A percentile compares a stretch with the other conserved stretches of the same genome.
phyloP scores from a whole-genome alignment of 2,113 vertebrate genomes.

The Rhipidura dahli region DNA sequence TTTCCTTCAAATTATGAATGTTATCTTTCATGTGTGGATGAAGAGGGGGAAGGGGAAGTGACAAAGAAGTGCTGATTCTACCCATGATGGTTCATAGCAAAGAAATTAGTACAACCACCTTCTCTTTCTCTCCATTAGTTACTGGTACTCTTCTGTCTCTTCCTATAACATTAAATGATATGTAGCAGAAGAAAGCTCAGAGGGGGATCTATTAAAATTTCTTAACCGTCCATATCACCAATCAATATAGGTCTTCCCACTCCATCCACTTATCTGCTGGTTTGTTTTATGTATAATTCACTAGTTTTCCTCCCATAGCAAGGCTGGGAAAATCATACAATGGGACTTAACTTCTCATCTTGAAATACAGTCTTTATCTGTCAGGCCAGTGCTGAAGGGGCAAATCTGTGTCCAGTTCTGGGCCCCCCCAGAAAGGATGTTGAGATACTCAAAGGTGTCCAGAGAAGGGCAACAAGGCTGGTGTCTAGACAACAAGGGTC shows the following conservation, averaged over 20 bases:
- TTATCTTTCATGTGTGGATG: background rate
- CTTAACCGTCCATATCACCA: background rate
- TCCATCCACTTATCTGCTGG: background rate
- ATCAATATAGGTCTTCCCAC: fast-evolving
- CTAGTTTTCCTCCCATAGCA: background rate
- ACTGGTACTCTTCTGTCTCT: background rate
- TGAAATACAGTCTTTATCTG: background rate
- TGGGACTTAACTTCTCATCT: background rate
- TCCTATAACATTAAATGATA: background rate
- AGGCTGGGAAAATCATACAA: background rate
- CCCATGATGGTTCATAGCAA: background rate
- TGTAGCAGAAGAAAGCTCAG: background rate
- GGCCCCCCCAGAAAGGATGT: background rate
- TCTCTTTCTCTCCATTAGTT: background rate
- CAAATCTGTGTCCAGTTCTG: background rate
- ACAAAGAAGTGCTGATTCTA: background rate
- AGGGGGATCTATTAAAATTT: background rate
- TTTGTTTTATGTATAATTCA: background rate
- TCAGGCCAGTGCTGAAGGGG: background rate
- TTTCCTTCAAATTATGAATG: background rate
- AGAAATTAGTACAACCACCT: background rate
- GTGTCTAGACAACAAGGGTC: too few relatives aligned
- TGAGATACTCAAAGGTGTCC: background rate
- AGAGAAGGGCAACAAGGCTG: background rate
- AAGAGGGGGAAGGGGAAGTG: background rate